Evolutionary conservation across 2,797 vertebrate genomes (phyloP).

Genomic region (Hyperoplus lanceolatus): DNA sequence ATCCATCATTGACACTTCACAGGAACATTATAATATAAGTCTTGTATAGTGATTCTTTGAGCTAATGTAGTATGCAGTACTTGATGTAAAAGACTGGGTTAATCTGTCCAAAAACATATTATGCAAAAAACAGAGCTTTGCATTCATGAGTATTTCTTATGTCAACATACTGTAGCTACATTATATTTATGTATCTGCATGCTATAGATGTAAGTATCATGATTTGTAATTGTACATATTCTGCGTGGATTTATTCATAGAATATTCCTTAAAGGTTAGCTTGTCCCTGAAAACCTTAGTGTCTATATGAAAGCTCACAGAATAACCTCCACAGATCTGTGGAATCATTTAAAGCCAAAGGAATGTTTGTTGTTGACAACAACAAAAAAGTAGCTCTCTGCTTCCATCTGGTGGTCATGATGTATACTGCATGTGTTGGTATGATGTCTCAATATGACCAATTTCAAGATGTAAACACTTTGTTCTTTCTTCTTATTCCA

Average conservation of each 20-base stretch:
- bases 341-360: slow-evolving; percentile 34
- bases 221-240: background rate
- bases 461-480: slow-evolving; percentile 11
- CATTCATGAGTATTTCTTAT: background rate
- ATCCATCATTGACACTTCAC: background rate
- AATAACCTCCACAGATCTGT: slow-evolving; percentile 34
- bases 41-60: background rate
- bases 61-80: background rate
- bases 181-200: slow-evolving; percentile 7
- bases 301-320: slow-evolving; percentile 11
- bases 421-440: slow-evolving; percentile 37
- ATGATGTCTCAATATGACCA: background rate
- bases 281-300: background rate
- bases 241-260: background rate
- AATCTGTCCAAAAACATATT: background rate
- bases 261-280: background rate
- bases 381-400: slow-evolving; percentile 56
- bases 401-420: slow-evolving; percentile 71
- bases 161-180: background rate
- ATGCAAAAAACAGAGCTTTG: background rate
- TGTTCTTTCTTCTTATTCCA: slow-evolving; percentile 51
- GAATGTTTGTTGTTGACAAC: slow-evolving; percentile 59
- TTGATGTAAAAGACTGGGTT: background rate
- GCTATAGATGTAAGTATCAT: background rate
- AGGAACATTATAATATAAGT: background rate